Evolutionary conservation across 2,888 invertebrate species (phyloP).

Genomic region (Eucriotettix oculatus): DNA sequence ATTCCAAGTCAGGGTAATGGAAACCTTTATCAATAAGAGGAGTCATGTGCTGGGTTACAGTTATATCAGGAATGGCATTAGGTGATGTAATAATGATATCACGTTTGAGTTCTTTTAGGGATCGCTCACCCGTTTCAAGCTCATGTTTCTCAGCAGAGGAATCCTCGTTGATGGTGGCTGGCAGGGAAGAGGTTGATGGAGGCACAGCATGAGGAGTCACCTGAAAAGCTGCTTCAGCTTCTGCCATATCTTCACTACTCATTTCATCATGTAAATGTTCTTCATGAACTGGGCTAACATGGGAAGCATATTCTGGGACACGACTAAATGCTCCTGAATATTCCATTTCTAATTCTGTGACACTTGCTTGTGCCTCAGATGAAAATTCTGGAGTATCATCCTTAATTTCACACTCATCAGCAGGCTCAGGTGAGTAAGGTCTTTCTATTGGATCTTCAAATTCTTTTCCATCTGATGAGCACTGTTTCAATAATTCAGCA

Average conservation of each 20-base stretch:
- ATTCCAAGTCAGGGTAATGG: conserved; percentile 30
- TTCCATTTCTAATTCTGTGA: conserved; percentile 26
- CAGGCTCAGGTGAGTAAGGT: conserved; percentile 33
- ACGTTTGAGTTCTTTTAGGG: conserved; percentile 25
- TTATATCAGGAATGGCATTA: conserved; percentile 44
- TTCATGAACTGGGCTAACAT: conserved; percentile 17
- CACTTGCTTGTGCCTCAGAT: conserved; percentile 24
- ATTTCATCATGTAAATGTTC: conserved; percentile 11
- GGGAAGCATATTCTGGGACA: conserved; percentile 16
- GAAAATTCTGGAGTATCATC: conserved; percentile 24
- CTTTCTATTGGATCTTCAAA: conserved; percentile 32
- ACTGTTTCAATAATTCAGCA: conserved; percentile 23
- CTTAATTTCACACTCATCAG: conserved; percentile 24
- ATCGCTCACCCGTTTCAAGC: conserved; percentile 28
- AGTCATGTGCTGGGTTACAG: conserved; percentile 40
- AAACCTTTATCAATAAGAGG: conserved; percentile 28
- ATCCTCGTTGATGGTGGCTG: conserved; percentile 30
- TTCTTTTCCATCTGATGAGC: conserved; percentile 21
- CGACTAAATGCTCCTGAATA: conserved; percentile 19
- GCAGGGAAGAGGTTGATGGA: conserved; percentile 28
- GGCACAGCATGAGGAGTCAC: conserved; percentile 31
- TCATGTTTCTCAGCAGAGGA: conserved; percentile 34
- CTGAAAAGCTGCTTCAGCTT: conserved; percentile 32
- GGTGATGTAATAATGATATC: conserved; percentile 18
- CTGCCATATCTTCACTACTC: conserved; percentile 22